These are phyloP conservation scores for Parnassius orleans DNA, from an alignment of 2,888 invertebrate genomes.

Conservation along the genomic window DNA sequence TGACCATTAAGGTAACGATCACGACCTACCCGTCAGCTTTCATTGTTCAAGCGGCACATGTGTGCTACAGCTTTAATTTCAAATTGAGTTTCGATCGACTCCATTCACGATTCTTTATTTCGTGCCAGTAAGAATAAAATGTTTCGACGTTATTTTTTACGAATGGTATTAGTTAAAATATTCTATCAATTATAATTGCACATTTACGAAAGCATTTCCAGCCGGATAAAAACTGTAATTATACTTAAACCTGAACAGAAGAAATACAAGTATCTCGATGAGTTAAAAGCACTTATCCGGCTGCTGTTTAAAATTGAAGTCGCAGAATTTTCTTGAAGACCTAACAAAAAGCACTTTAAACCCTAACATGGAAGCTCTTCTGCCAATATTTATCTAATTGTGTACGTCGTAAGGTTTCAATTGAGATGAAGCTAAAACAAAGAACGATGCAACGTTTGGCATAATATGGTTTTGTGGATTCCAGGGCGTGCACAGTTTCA, in stretches of 20 bases:
- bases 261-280: constrained; percentile 39
- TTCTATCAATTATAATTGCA: constrained; percentile 10
- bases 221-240: constrained; percentile 29
- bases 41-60: constrained; percentile 65
- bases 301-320: constrained; percentile 61
- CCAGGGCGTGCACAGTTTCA: constrained; percentile 47
- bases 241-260: constrained; percentile 30
- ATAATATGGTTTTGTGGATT: constrained; percentile 48
- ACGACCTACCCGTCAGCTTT: constrained; percentile 63
- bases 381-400: constrained; percentile 40
- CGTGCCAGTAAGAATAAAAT: constrained; percentile 19
- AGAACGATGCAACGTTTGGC: constrained; percentile 51
- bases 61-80: neutral
- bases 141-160: neutral
- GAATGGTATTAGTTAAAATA: constrained; percentile 4
- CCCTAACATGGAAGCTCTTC: constrained; percentile 27
- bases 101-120: constrained; percentile 41
- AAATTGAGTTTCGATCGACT: constrained; percentile 44
- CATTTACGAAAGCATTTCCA: constrained; percentile 12
- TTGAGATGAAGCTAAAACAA: constrained; percentile 40
- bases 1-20: constrained; percentile 55
- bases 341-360: constrained; percentile 51
- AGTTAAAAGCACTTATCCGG: constrained; percentile 50
- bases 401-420: constrained; percentile 48
- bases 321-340: constrained; percentile 63